A percentile compares a stretch with the other conserved stretches of the same genome.
phyloP scores from a whole-genome alignment of 2,113 vertebrate genomes.

The Agelaius phoeniceus region DNA sequence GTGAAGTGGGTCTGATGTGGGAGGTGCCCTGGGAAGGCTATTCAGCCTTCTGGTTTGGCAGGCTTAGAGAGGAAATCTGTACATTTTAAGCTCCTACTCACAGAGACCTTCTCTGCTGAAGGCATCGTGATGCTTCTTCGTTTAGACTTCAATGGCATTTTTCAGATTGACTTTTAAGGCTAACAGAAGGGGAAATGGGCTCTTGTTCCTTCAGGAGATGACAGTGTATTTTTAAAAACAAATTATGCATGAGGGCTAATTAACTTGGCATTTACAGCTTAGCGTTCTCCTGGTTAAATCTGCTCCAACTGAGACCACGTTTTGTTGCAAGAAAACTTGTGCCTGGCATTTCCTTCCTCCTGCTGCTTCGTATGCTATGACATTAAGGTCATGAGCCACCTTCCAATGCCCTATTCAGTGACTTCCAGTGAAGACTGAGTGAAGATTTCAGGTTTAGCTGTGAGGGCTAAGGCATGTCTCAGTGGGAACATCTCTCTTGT shows the following conservation, averaged over 20 bases:
- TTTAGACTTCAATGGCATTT: neutral
- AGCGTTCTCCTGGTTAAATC: slow-evolving; percentile 6
- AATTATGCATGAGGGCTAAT: slow-evolving; percentile 27
- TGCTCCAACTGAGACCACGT: neutral
- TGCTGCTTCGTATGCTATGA: neutral
- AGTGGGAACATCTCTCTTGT: neutral
- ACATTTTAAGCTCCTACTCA: neutral
- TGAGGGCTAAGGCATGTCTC: neutral
- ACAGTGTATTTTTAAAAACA: slow-evolving; percentile 25
- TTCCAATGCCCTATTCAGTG: neutral
- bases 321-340: neutral
- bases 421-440: neutral
- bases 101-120: neutral
- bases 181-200: slow-evolving; percentile 6
- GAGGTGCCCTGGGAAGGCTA: neutral
- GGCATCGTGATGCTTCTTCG: neutral
- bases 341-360: neutral
- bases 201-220: neutral
- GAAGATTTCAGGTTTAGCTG: neutral
- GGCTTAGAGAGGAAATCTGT: neutral
- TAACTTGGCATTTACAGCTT: slow-evolving; percentile 57
- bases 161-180: neutral
- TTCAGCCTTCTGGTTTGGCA: neutral
- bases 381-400: neutral
- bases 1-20: neutral